phyloP scores from a whole-genome alignment of 2,888 invertebrate species.

The Acleris cristana region DNA sequence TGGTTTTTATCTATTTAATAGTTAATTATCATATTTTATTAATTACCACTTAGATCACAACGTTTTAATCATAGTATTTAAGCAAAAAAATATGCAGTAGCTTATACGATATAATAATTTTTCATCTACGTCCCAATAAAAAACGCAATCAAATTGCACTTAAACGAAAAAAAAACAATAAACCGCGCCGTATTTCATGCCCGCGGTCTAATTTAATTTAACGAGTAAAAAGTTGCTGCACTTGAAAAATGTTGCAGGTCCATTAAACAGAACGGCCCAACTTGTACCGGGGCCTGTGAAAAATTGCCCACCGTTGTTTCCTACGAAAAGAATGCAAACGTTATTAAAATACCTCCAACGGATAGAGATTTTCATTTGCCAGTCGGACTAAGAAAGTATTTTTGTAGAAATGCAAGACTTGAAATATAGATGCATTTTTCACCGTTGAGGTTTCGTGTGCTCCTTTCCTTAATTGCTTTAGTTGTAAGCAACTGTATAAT shows the following conservation, averaged over 20 bases:
- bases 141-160: not conserved
- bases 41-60: too few relatives aligned
- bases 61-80: too few relatives aligned
- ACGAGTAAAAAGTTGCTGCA: slow-evolving; percentile 29
- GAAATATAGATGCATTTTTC: slow-evolving; percentile 37
- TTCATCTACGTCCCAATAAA: not conserved
- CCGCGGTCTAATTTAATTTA: slow-evolving; percentile 23
- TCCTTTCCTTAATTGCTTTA: not conserved
- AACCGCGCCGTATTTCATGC: slow-evolving; percentile 2
- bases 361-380: slow-evolving; percentile 44
- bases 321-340: slow-evolving; percentile 64
- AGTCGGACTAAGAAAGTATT: slow-evolving; percentile 31
- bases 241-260: slow-evolving; percentile 52
- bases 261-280: slow-evolving; percentile 46
- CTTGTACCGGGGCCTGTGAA: slow-evolving; percentile 45
- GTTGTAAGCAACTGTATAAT: too few relatives aligned
- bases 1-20: too few relatives aligned
- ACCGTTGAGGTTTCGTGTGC: slow-evolving; percentile 11
- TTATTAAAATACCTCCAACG: slow-evolving; percentile 65
- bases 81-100: not conserved
- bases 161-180: not conserved
- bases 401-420: slow-evolving; percentile 37
- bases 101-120: not conserved
- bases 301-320: slow-evolving; percentile 58
- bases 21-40: too few relatives aligned